Base-by-base conservation (phyloP, 1,140 invertebrate species). In the Drosophila novamexicana region DNA sequence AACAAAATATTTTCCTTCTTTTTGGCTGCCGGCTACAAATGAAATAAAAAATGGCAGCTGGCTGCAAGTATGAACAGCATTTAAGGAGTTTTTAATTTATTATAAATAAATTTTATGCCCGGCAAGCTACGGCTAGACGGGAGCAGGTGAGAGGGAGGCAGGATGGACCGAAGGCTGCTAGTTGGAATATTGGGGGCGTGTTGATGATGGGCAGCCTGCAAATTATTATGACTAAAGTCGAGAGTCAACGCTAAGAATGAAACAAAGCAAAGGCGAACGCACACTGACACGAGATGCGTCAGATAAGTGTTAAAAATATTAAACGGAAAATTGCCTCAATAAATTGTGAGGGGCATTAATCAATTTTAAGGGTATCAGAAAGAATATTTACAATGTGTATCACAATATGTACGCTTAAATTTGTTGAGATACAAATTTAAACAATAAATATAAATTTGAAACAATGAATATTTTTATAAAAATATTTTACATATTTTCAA, bases 41-140 rank as follows among this genome's bases (percentile, higher is more conserved):
- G 77, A 77, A 83, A 72, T 61, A 75, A 75, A 70, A 77, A 79
- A 88, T 70, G 63, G 71, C 67, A 67, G 62, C 61, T 58, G 32
- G 47, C 44, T 47, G 34, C 64, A 81, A 68, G 75, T 78, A 74
- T 71, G 65, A 75, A 58, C 76, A 85, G 75, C 86, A 90, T 91
- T 91, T 91, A 91, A 91, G 79, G 78, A 91, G 84, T 89, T 91
- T 91, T 91, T 91, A 91, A 91, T 91, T 91, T 91, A 91, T 91
- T 91, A 88, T 91, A 91, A 90, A 91, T 91, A 91, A 77, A 91
- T 78, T 81, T 78, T 75, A 75, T 75, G 77, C 56, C 37, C 50
- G 37, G 50, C 66, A 36, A 47, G 59, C 12, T 6, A 12, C 9
- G n/a, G 7, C 69, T 64, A 59, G 56, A 64, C 59, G 54, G 54